These are phyloP conservation scores for Actenoides lindsayi DNA, from an alignment of 2,113 vertebrate species.

Conservation along the genomic window DNA sequence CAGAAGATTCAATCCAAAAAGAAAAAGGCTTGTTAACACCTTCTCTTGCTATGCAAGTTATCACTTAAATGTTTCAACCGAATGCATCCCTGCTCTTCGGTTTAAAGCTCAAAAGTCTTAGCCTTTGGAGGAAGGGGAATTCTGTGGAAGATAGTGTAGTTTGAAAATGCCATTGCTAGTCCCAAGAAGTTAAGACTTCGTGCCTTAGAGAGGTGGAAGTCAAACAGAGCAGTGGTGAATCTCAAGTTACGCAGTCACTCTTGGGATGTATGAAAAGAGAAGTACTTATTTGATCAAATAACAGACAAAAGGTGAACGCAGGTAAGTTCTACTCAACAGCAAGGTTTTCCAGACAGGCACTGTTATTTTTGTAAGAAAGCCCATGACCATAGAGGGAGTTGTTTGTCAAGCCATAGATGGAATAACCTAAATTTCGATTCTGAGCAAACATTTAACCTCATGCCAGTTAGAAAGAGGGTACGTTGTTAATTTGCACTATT, in stretches of 20 bases:
- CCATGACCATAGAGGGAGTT: not conserved
- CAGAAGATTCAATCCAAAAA: slow-evolving; percentile 50
- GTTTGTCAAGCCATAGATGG: slow-evolving; percentile 77
- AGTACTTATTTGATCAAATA: not conserved
- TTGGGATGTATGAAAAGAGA: not conserved
- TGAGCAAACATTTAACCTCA: slow-evolving; percentile 61
- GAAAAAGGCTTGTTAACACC: slow-evolving; percentile 44
- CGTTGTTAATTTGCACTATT: slow-evolving; percentile 81
- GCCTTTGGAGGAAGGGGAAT: slow-evolving; percentile 46
- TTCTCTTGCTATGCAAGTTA: slow-evolving; percentile 79
- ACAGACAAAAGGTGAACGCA: not conserved
- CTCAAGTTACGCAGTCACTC: not conserved
- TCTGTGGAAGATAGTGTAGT: not conserved
- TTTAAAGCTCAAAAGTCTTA: slow-evolving; percentile 58
- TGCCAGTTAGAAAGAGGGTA: slow-evolving; percentile 63
- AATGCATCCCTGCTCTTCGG: slow-evolving; percentile 16
- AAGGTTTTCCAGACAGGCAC: slow-evolving; percentile 20
- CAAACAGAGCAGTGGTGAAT: slow-evolving; percentile 2
- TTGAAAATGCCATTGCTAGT: not conserved
- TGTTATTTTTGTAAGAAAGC: not conserved
- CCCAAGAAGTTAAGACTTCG: slow-evolving; percentile 16
- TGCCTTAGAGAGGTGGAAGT: slow-evolving; percentile 19
- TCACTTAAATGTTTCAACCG: slow-evolving; percentile 6
- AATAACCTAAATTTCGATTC: slow-evolving; percentile 61
- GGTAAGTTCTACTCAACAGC: not conserved